These are phyloP conservation scores for Campoletis sonorensis DNA, from an alignment of 1,140 invertebrate genomes.

Conservation along the genomic window DNA sequence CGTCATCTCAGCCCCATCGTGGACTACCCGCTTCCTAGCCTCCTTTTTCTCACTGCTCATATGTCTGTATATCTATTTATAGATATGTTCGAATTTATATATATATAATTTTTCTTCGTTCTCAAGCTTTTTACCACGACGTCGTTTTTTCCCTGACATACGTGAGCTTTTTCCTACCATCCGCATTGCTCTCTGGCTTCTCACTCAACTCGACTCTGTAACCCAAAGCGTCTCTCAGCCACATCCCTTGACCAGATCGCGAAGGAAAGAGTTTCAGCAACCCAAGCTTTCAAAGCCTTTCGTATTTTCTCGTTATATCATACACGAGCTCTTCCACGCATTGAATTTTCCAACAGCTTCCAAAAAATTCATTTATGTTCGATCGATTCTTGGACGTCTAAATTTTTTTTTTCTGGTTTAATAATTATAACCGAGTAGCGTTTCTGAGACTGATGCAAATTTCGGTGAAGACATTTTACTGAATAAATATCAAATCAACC, in stretches of 20 bases:
- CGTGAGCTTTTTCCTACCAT: conserved; percentile 8
- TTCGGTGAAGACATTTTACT: too few relatives aligned
- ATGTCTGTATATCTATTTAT: conserved; percentile 55
- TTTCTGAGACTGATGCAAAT: too few relatives aligned
- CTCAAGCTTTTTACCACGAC: too few relatives aligned
- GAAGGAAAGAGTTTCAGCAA: background rate
- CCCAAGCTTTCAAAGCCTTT: too few relatives aligned
- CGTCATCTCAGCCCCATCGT: conserved; percentile 71
- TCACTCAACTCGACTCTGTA: background rate
- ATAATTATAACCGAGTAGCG: too few relatives aligned
- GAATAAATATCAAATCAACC: too few relatives aligned
- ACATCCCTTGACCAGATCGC: background rate
- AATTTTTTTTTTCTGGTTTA: too few relatives aligned
- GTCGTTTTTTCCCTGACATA: conserved; percentile 24
- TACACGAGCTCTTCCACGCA: too few relatives aligned
- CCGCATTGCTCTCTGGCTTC: background rate
- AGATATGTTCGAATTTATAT: conserved; percentile 31
- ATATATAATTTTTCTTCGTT: conserved; percentile 14
- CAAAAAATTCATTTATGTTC: too few relatives aligned
- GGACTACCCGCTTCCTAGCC: conserved; percentile 57
- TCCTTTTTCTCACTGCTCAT: conserved; percentile 60
- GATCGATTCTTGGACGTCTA: too few relatives aligned
- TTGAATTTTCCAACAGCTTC: too few relatives aligned
- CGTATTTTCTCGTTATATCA: too few relatives aligned
- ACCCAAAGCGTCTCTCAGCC: background rate